phyloP scores from a whole-genome alignment of 2,797 vertebrate genomes.

The Paratrypauchen microcephalus region DNA sequence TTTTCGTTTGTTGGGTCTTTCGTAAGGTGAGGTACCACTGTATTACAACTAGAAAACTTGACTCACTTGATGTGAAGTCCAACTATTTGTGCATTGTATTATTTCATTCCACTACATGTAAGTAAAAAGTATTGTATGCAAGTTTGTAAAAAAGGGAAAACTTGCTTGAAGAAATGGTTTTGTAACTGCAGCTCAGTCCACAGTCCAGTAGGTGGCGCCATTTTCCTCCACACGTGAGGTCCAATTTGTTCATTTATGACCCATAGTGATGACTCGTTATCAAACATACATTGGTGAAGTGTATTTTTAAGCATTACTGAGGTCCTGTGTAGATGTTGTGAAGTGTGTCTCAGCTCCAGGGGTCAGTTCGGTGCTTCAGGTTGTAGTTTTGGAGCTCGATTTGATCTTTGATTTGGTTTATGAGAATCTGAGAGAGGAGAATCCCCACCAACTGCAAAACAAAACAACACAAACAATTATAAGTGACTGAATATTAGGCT shows the following conservation, averaged over 20 bases:
- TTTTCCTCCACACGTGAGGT: background rate
- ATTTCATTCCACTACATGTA: background rate
- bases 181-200: background rate
- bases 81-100: no score
- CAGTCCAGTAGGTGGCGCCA: conserved; percentile 46
- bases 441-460: conserved; percentile 87
- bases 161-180: background rate
- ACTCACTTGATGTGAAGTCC: no score
- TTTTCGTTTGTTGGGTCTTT: no score
- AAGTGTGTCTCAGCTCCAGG: conserved; percentile 79
- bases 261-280: no score
- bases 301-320: background rate
- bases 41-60: no score
- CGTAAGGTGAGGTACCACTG: no score
- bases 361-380: conserved; percentile 81
- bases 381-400: conserved; percentile 90
- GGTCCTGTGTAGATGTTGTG: background rate
- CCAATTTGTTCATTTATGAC: background rate
- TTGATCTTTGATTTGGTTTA: conserved; percentile 91
- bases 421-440: conserved; percentile 87
- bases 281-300: no score
- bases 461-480: background rate
- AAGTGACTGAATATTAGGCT: no score
- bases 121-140: background rate
- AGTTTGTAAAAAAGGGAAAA: background rate